Conservation (phyloP, 2,888 invertebrate genomes). For the Artemia sinica region DNA sequence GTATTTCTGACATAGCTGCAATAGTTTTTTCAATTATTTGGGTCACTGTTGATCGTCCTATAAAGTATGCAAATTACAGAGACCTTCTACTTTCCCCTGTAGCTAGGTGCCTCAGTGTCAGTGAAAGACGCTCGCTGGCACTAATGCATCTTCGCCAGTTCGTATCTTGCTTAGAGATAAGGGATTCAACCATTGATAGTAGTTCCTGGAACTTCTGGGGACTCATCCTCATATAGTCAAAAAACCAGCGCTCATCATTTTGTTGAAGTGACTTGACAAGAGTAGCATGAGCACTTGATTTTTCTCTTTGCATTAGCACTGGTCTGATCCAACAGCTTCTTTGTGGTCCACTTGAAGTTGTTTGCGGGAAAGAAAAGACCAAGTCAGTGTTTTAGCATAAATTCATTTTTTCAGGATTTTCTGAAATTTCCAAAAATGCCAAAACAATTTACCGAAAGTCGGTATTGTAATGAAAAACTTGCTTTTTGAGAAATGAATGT, state of each 20-base stretch:
- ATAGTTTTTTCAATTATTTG: not conserved
- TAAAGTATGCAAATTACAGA: conserved; percentile 1
- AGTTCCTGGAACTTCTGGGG: not conserved
- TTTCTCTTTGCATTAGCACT: not conserved
- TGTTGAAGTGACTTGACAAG: not conserved
- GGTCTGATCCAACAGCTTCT: no score
- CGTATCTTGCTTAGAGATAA: not conserved
- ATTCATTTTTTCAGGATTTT: no score
- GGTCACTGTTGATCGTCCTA: not conserved
- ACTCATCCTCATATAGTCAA: not conserved
- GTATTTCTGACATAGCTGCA: not conserved
- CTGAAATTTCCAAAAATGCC: no score
- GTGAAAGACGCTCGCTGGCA: not conserved
- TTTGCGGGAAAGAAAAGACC: no score
- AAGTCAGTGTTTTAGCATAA: no score
- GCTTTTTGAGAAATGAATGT: no score
- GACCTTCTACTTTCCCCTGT: not conserved
- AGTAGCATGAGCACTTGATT: not conserved
- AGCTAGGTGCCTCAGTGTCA: not conserved
- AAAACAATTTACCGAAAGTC: no score
- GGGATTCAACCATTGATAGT: not conserved
- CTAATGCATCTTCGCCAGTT: conserved; percentile 4
- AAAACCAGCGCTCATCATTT: not conserved
- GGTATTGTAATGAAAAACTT: no score
- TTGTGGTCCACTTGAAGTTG: no score